Evolutionary conservation across 2,888 invertebrate species (phyloP).

Genomic region (Brachypterus glaber): DNA sequence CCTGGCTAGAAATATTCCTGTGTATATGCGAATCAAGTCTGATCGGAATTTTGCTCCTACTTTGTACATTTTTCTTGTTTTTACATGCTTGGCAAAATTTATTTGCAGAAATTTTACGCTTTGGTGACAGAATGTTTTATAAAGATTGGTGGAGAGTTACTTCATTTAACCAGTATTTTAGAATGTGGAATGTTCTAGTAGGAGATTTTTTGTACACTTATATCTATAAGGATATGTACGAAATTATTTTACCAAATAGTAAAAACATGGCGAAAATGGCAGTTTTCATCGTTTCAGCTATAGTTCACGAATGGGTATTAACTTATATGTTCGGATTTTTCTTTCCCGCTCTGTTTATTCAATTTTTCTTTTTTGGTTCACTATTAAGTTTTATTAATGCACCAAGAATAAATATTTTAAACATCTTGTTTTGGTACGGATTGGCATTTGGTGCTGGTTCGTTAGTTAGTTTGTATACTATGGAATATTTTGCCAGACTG

Average conservation of each 20-base stretch:
- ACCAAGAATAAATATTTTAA: slow-evolving; percentile 46
- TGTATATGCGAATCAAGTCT: slow-evolving; percentile 61
- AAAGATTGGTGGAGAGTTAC: slow-evolving; percentile 93
- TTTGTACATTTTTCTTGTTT: slow-evolving; percentile 63
- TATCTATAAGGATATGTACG: slow-evolving; percentile 64
- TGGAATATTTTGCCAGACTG: slow-evolving; percentile 76
- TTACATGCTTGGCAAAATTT: slow-evolving; percentile 89
- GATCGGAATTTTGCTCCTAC: slow-evolving; percentile 55
- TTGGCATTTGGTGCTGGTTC: slow-evolving; percentile 70
- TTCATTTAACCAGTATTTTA: slow-evolving; percentile 72
- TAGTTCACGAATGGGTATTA: slow-evolving; percentile 82
- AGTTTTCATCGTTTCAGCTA: slow-evolving; percentile 72
- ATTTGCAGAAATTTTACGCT: slow-evolving; percentile 78
- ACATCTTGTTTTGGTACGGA: slow-evolving; percentile 76
- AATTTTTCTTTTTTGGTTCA: slow-evolving; percentile 65
- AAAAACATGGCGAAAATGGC: slow-evolving; percentile 47
- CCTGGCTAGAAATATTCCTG: slow-evolving; percentile 45
- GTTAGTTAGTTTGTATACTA: slow-evolving; percentile 65
- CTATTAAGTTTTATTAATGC: slow-evolving; percentile 45
- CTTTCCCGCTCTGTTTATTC: slow-evolving; percentile 72
- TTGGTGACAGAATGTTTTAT: slow-evolving; percentile 79
- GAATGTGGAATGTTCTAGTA: slow-evolving; percentile 93
- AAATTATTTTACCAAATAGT: slow-evolving; percentile 39
- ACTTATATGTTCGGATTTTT: slow-evolving; percentile 72
- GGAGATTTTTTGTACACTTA: slow-evolving; percentile 91